phyloP scores from a whole-genome alignment of 2,113 vertebrate species.

The Rhynchopsitta pachyrhyncha region DNA sequence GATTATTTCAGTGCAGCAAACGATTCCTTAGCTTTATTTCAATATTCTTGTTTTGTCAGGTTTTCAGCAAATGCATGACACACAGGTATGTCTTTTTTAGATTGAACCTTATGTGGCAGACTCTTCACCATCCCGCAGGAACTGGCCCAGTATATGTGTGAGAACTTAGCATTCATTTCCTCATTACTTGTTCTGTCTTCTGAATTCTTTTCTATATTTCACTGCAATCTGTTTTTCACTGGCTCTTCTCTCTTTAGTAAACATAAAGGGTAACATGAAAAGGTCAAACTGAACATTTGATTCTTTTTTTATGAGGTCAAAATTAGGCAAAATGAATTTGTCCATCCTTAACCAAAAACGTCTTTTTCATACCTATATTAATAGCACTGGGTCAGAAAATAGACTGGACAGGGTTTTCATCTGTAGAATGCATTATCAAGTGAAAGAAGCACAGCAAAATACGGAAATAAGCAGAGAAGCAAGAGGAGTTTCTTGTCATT shows the following conservation, averaged over 20 bases:
- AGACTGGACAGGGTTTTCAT: neutral
- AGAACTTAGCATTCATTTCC: neutral
- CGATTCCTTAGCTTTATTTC: neutral
- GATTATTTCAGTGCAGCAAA: neutral
- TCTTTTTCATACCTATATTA: neutral
- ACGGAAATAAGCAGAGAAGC: conserved; percentile 28
- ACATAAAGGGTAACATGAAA: neutral
- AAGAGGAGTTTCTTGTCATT: neutral
- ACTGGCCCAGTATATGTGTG: neutral
- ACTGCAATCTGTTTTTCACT: neutral
- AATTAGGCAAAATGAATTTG: neutral
- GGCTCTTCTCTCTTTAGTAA: neutral
- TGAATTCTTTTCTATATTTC: neutral
- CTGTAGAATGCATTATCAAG: neutral
- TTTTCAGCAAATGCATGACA: neutral
- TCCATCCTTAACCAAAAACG: neutral
- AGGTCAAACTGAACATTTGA: conserved; percentile 25
- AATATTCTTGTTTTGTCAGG: neutral
- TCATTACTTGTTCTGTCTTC: neutral
- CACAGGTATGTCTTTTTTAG: neutral
- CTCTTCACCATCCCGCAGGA: neutral
- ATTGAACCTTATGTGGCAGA: neutral
- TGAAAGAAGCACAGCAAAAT: neutral
- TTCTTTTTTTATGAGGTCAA: neutral
- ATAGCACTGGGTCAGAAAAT: neutral